Base-by-base conservation (phyloP, 2,888 invertebrate genomes). In the Synanthedon andrenaeformis region DNA sequence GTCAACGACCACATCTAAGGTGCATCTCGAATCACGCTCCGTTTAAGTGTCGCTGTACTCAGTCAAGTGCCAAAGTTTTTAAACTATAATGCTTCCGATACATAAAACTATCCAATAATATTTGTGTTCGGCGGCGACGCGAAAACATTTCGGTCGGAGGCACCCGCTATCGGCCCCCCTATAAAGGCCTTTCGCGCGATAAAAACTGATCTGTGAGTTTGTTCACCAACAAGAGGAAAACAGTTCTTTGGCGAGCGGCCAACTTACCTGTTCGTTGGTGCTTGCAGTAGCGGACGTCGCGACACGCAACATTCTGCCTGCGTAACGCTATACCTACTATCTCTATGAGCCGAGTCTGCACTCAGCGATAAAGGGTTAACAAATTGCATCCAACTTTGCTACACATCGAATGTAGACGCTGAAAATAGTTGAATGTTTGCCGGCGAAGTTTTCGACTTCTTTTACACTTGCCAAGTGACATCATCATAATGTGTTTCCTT, bases 131-230 rank as follows among this genome's bases (percentile, higher is more conserved):
- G 70, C 75, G 79, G 74, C 79, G 79, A 79, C 73, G 70, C 72
- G 78, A 78, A 83, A 82, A 82, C 81, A 82, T 82, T 82, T 76
- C 72, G 77, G 69, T 65, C 69, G 66, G 64, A 67, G 69, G 72
- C 74, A 69, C 74, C 74, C 74, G 74, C 79, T 80, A 81, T 82
- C 82, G 81, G 81, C 77, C 74, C 79, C 74, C 35, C 84, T 76
- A 86, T 88, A 88, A 88, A 88, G 85, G 86, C 85, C 82, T 85
- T 81, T 81, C 79, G 80, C 82, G 81, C 81, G 86, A 88, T 88
- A 88, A 87, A 87, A 87, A 87, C 85, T 84, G 87, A 88, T 88
- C 86, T 84, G 86, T 79, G 82, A 83, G 85, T 83, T 80, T 78
- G 81, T 78, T 79, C 74, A 74, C 74, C 80, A 78, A 80, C 81